Base-by-base conservation (phyloP, 2,797 vertebrate species). In the Limnodromus scolopaceus region DNA sequence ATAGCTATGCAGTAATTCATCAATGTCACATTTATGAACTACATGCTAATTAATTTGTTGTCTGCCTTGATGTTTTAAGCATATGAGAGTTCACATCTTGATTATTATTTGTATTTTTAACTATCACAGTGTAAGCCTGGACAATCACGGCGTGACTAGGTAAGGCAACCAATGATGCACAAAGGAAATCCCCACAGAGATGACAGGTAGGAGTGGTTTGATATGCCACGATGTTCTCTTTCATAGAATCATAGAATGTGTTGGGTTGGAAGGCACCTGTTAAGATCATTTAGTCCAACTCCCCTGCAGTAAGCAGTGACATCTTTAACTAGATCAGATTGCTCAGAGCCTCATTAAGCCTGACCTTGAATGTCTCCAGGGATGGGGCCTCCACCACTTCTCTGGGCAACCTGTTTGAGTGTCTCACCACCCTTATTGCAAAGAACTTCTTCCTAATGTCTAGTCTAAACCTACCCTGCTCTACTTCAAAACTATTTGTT, bases 11-110 rank as follows among this genome's bases (percentile, higher is more conserved):
- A 65, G 64, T 66, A 92, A 92, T 97, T 85, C 53, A 81, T 95
- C 88, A 94, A 16, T 80, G 94, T 72, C 93, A 60, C 11, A 6
- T 91, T 96, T 96, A 95, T 96, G 88, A 97, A 94, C 83, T 78
- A n/a, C 57, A 87, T 75, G 72, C 53, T 96, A 96, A 97, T 94
- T 94, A 92, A 70, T 93, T 94, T 83, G 16, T n/a, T 77, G 64
- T 78, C 57, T 85, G 66, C 18, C 49, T 82, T 68, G 45, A 61
- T 4, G 8, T 87, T 94, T 82, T 46, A 70, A 89, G 20, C 45
- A 55, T 41, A 36, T 5, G 5, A 72, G 39, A 25, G 16, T 69
- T 75, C 32, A 22, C 2, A 25, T 53, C 32, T 45, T 72, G 75
- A 10, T 83, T 49, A 45, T 53, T 84, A 49, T 46, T 70, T 45